These are phyloP conservation scores for Trichoplusia ni DNA, from an alignment of 1,140 invertebrate genomes.

Conservation along the genomic window DNA sequence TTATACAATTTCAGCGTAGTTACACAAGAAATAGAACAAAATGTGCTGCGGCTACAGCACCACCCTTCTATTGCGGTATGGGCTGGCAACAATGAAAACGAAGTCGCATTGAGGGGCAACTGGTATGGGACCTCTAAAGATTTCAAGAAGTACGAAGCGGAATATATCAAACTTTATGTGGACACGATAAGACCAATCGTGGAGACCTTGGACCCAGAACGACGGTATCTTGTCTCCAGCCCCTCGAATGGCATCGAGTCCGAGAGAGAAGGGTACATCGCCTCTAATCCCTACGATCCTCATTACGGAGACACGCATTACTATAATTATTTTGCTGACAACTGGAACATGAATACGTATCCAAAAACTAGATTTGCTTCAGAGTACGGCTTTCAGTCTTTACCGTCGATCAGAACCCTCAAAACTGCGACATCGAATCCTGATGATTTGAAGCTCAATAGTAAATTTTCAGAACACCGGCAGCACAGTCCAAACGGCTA, in stretches of 20 bases:
- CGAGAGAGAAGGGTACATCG: slow-evolving; percentile 88
- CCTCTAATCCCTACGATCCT: slow-evolving; percentile 88
- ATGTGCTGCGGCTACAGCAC: slow-evolving; percentile 91
- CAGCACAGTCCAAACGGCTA: slow-evolving; percentile 92
- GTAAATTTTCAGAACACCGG: slow-evolving; percentile 83
- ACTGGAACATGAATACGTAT: slow-evolving; percentile 90
- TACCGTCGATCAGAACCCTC: slow-evolving; percentile 87
- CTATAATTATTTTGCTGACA: slow-evolving; percentile 93
- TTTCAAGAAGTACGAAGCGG: slow-evolving; percentile 85
- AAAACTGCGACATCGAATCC: slow-evolving; percentile 78
- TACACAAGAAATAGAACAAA: slow-evolving; percentile 90
- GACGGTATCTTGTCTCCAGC: slow-evolving; percentile 92
- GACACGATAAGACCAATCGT: slow-evolving; percentile 88
- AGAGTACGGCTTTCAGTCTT: slow-evolving; percentile 97
- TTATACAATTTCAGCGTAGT: slow-evolving; percentile 86
- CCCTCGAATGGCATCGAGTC: slow-evolving; percentile 94
- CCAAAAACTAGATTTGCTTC: slow-evolving; percentile 93
- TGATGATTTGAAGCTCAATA: slow-evolving; percentile 84
- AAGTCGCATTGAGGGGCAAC: slow-evolving; percentile 91
- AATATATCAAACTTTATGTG: slow-evolving; percentile 95
- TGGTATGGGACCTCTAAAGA: slow-evolving; percentile 89
- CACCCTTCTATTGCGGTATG: slow-evolving; percentile 95
- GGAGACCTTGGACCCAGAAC: slow-evolving; percentile 82
- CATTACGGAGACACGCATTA: slow-evolving; percentile 97
- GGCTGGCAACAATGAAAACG: slow-evolving; percentile 99